Evolutionary conservation across 2,888 invertebrate genomes (phyloP), one percentile per base, ranked within the genome.

Genomic region (Xanthostigma xanthostigma): DNA sequence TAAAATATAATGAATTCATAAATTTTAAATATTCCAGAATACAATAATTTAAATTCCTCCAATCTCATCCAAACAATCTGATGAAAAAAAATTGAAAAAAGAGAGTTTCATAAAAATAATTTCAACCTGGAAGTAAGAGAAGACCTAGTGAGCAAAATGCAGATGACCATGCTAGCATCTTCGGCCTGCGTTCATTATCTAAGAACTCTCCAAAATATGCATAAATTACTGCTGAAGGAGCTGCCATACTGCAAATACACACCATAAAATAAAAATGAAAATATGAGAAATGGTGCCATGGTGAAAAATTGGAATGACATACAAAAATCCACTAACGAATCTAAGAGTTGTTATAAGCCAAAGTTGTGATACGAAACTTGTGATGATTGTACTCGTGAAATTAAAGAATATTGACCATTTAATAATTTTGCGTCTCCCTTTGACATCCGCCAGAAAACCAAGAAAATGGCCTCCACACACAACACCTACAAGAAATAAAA

Each of bases 361-460:
- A 48, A 68, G 69, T 45, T 65, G 62, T 9, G 72, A 67, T 13
- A 71, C 61, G 17, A 76, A 60, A 53, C 73, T 71, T 5, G 76
- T 73, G 12, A 67, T 51, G n/a, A 74, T 51, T 9, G 74, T 74
- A 6, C 68, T 60, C 1, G 72, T 17, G 44, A 69, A 68, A 50
- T 74, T 72, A 4, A 63, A 54, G 8, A 71, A 53, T 36, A 76
- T 65, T 36, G 74, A 66, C 35, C 70, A 62, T 9, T 76, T 58
- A 11, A 75, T 60, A 5, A 70, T 64, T 12, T 65, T 68, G 52
- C 68, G 66, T 11, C 75, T 61, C 5, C 78, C 78, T 49, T 62
- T 63, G 0, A 71, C 71, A 56, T 78, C 77, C 1, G 75, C 74
- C 10, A 77, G 55, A 54, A 72, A 73, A 5, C 78, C 78, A 76